Percentiles rank a stretch among this genome's conserved stretches.
Conservation (phyloP, 2,113 vertebrate species). For the Catagonus wagneri region DNA sequence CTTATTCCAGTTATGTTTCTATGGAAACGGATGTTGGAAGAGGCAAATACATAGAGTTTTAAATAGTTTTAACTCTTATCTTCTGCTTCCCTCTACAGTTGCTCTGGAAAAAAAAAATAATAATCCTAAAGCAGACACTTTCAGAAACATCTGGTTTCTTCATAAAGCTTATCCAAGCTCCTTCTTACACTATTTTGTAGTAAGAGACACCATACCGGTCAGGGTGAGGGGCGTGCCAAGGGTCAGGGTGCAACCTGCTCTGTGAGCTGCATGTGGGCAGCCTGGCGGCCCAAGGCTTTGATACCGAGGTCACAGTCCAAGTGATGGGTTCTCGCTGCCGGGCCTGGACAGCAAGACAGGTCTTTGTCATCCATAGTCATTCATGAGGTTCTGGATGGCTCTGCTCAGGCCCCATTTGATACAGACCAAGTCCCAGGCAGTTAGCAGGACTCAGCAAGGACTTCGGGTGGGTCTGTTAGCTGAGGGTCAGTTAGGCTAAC, state of each 20-base stretch:
- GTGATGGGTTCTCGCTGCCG: not conserved
- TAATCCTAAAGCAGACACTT: not conserved
- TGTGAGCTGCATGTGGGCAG: not conserved
- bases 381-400: not conserved
- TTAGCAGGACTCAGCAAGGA: not conserved
- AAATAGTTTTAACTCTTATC: constrained; percentile 75
- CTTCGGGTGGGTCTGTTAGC: not conserved
- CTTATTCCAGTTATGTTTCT: constrained; percentile 72
- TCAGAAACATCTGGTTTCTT: constrained; percentile 45
- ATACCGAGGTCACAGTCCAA: not conserved
- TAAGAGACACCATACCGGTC: not conserved
- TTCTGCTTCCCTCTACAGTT: constrained; percentile 71
- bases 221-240: not conserved
- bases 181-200: not conserved
- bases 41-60: constrained; percentile 71
- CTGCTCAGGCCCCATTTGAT: not conserved
- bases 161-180: not conserved
- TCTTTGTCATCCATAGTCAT: not conserved
- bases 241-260: not conserved
- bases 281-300: not conserved
- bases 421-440: not conserved
- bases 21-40: constrained; percentile 77
- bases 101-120: not conserved
- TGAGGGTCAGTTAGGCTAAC: not conserved
- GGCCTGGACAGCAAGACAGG: not conserved